Base-by-base conservation (phyloP, 1,140 invertebrate species). In the Lethrus apterus region DNA sequence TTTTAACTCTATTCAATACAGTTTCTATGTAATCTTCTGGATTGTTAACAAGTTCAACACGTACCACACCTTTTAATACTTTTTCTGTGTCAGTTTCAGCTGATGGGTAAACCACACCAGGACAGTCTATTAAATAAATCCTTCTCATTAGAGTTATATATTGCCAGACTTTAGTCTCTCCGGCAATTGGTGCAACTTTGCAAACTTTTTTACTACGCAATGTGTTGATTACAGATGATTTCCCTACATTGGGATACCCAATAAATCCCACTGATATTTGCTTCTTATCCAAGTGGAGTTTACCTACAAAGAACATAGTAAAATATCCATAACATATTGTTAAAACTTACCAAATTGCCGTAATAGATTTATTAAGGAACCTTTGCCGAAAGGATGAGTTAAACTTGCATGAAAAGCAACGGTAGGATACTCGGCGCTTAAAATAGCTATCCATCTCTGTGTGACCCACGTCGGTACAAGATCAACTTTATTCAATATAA, bases 101-200 rank as follows among this genome's bases (percentile, higher is more conserved):
- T 2, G 86, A 86, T 9, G 93, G 93, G 73, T 98, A 96, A 15
- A 99, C 97, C 50, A 99, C 86, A 15, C 96, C 97, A 15, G 97
- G 97, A 75, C 96, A 99, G 76, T 99, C 97, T 53, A 99, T 98
- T 3, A 99, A 70, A 64, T 91, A 99, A 58, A 99, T 98, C 54
- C 89, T 77, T 53, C 84, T 83, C 95, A 99, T 99, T 17, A 99
- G 68, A 0, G 94, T 97, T 35, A 99, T 95, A 64, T 99, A 99
- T 64, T 99, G 97, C 97, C 97, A 99, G 1, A 94, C 90, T 78
- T 99, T 99, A 0, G 97, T 99, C 74, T 99, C 96, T 4, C 97
- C 97, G 51, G 97, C 94, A 61, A 99, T 92, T 4, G 97, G 97
- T 8, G 97, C 96, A 2, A 98, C 93, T 69, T 98, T 99, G 66